Percentiles rank a stretch among this genome's conserved stretches.
Conservation (phyloP, 2,888 invertebrate species). For the Tenthredo distinguenda region DNA sequence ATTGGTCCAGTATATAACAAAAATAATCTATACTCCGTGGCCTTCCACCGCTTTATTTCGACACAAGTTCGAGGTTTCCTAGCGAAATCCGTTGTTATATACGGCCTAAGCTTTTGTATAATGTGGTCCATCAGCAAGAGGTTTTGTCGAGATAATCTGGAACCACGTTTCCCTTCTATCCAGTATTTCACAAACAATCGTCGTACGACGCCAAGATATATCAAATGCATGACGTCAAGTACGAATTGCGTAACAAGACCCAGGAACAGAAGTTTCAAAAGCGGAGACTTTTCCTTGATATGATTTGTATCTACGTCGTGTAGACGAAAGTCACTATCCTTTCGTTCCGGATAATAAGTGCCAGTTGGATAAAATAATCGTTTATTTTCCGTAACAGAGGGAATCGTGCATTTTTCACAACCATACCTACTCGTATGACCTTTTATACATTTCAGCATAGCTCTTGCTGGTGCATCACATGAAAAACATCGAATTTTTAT, state of each 20-base stretch:
- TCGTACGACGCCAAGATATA: neutral
- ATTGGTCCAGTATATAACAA: neutral
- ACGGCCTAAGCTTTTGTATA: neutral
- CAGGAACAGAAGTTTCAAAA: neutral
- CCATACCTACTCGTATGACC: neutral
- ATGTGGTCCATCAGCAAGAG: neutral
- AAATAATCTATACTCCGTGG: neutral
- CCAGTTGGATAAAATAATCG: neutral
- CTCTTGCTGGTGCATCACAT: neutral
- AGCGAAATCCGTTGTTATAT: neutral
- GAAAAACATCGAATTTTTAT: neutral
- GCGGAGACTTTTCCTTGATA: neutral
- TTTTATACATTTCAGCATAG: neutral
- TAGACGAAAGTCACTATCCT: neutral
- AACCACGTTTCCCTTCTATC: neutral
- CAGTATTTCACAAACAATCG: neutral
- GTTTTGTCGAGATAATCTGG: neutral
- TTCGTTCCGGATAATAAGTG: neutral
- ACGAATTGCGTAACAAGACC: neutral
- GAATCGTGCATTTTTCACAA: neutral
- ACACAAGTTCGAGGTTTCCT: neutral
- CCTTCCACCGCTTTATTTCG: neutral
- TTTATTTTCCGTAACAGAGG: neutral
- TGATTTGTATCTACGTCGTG: neutral
- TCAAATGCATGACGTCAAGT: neutral